Percentiles rank a stretch among this genome's conserved stretches.
phyloP scores from a whole-genome alignment of 2,888 invertebrate genomes.

The Lagria hirta region DNA sequence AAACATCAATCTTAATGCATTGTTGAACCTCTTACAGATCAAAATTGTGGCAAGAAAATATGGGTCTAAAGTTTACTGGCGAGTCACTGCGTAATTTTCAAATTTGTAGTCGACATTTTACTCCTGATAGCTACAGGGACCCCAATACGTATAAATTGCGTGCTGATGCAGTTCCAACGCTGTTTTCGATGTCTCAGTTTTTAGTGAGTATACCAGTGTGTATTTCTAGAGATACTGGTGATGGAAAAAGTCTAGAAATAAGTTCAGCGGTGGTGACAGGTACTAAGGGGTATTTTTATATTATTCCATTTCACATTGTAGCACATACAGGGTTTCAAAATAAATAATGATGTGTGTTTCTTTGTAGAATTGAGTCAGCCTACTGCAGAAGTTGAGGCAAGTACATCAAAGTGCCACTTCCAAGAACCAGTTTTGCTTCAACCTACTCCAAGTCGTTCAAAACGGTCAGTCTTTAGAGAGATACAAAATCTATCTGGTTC shows the following conservation, averaged over 20 bases:
- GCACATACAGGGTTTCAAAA: neutral
- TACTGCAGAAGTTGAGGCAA: no score
- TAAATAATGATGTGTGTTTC: no score
- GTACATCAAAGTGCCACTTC: no score
- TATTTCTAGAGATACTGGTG: no score
- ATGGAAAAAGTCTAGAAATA: neutral
- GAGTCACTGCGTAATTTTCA: conserved; percentile 1
- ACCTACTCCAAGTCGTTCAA: no score
- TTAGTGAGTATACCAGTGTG: no score
- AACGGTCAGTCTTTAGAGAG: neutral
- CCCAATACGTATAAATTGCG: no score
- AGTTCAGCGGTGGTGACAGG: neutral
- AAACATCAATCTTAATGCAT: no score
- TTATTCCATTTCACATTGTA: neutral
- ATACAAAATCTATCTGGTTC: neutral
- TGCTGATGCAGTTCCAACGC: neutral
- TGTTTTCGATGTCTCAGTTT: neutral
- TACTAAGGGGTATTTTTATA: neutral
- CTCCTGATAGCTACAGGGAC: conserved; percentile 1
- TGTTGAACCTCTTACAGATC: no score
- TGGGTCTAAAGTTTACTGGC: neutral
- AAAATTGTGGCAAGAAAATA: no score
- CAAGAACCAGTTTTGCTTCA: no score
- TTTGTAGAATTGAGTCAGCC: no score
- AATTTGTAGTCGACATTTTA: conserved; percentile 1